Conservation (phyloP, 2,797 vertebrate species). For the Setipinna tenuifilis region DNA sequence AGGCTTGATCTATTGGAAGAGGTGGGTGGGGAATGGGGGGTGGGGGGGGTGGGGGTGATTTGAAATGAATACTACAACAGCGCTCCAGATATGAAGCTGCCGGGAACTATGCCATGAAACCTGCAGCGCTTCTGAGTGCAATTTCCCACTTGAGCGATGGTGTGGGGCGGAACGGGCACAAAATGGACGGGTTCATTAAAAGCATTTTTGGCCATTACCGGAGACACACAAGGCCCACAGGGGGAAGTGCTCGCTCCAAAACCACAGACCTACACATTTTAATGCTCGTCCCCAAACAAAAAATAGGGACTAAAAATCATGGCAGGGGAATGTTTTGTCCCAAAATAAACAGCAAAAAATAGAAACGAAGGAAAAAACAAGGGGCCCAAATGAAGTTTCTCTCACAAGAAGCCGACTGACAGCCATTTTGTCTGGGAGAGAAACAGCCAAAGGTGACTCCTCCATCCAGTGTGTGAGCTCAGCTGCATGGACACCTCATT, state of each 20-base stretch:
- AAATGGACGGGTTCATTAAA: conserved; percentile 42
- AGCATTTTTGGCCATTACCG: conserved; percentile 15
- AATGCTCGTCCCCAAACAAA: conserved; percentile 23
- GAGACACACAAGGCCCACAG: conserved; percentile 8
- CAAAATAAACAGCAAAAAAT: not conserved
- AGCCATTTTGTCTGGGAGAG: conserved; percentile 47
- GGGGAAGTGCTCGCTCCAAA: not conserved
- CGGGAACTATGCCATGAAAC: conserved; percentile 43
- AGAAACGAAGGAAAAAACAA: not conserved
- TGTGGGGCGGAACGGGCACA: not conserved
- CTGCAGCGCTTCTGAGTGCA: conserved; percentile 34
- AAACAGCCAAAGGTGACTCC: conserved; percentile 33
- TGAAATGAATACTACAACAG: not conserved
- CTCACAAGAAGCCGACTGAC: conserved; percentile 36
- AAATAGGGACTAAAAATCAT: not conserved
- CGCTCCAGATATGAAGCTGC: conserved; percentile 34
- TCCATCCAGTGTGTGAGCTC: conserved; percentile 28
- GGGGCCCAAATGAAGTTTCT: conserved; percentile 1
- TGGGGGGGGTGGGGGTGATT: not conserved
- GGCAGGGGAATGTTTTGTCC: not conserved
- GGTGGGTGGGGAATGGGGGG: not conserved
- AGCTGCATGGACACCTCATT: conserved; percentile 28
- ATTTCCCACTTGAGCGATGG: conserved; percentile 45
- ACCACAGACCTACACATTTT: not conserved
- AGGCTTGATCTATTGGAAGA: not conserved